A percentile compares a stretch with the other conserved stretches of the same genome.
Evolutionary conservation across 2,113 vertebrate genomes (phyloP).

Genomic region (Leptocoma aspasia): DNA sequence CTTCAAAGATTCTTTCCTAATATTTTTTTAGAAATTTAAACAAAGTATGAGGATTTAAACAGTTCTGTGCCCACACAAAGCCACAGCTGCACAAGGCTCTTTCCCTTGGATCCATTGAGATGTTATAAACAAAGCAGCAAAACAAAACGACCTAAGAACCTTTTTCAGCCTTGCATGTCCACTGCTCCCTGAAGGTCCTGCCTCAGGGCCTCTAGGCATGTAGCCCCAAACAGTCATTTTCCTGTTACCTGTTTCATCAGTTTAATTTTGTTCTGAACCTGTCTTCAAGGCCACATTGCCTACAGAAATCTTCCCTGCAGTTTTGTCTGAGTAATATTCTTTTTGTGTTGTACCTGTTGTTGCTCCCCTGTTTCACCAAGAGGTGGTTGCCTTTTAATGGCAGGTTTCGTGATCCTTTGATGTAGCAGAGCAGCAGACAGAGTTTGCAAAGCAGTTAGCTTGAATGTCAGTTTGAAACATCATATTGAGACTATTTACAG

Average conservation of each 20-base stretch:
- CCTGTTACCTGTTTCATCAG: fast-evolving
- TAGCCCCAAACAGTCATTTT: neutral
- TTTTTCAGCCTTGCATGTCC: neutral
- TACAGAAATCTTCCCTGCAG: neutral
- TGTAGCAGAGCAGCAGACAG: neutral
- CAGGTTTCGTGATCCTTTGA: neutral
- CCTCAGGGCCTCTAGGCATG: neutral
- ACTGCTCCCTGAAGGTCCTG: neutral
- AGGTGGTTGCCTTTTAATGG: neutral
- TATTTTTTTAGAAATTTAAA: neutral
- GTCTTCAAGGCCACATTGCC: neutral
- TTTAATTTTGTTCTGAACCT: neutral
- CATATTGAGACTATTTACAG: neutral
- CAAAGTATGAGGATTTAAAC: neutral
- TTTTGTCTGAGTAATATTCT: neutral
- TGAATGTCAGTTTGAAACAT: neutral
- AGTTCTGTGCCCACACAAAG: neutral
- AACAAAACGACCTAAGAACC: neutral
- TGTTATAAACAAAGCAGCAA: neutral
- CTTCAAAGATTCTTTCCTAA: neutral
- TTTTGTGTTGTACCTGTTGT: neutral
- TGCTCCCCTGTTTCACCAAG: neutral
- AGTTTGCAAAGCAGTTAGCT: neutral
- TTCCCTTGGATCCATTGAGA: neutral
- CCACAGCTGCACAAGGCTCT: neutral